A percentile compares a stretch with the other conserved stretches of the same genome.
phyloP scores from a whole-genome alignment of 2,888 invertebrate species.

The Agrochola circellaris region DNA sequence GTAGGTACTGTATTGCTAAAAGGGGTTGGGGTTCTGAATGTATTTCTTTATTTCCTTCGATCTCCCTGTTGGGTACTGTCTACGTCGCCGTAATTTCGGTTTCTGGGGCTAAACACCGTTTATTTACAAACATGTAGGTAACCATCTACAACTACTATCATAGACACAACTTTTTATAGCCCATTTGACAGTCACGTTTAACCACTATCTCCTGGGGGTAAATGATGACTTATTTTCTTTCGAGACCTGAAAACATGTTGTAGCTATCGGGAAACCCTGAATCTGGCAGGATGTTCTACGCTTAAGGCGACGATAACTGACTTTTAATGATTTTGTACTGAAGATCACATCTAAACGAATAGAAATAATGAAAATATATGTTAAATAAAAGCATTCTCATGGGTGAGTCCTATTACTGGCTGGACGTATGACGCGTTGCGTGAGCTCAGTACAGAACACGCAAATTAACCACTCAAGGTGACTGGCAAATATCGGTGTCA shows the following conservation, averaged over 20 bases:
- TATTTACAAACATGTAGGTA: not conserved
- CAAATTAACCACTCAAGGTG: too few relatives aligned
- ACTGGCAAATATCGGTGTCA: too few relatives aligned
- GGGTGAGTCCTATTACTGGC: too few relatives aligned
- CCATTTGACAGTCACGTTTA: not conserved
- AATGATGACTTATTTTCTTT: not conserved
- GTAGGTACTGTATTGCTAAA: not conserved
- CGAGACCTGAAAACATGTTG: not conserved
- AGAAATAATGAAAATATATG: too few relatives aligned
- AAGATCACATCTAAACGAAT: too few relatives aligned
- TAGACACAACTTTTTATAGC: not conserved
- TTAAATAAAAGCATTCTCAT: too few relatives aligned
- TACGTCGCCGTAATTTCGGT: too few relatives aligned
- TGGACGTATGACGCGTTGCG: too few relatives aligned
- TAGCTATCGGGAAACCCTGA: not conserved
- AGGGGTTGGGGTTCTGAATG: not conserved
- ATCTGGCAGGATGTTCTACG: not conserved
- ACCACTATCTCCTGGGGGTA: not conserved
- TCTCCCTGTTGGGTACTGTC: too few relatives aligned
- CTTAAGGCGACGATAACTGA: not conserved
- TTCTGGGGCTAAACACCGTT: not conserved
- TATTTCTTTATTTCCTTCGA: conserved; percentile 1
- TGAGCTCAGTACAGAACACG: too few relatives aligned
- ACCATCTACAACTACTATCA: not conserved
- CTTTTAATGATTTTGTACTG: too few relatives aligned